Conservation (phyloP, 2,888 invertebrate species). For the Coronaproctus castanopsis region DNA sequence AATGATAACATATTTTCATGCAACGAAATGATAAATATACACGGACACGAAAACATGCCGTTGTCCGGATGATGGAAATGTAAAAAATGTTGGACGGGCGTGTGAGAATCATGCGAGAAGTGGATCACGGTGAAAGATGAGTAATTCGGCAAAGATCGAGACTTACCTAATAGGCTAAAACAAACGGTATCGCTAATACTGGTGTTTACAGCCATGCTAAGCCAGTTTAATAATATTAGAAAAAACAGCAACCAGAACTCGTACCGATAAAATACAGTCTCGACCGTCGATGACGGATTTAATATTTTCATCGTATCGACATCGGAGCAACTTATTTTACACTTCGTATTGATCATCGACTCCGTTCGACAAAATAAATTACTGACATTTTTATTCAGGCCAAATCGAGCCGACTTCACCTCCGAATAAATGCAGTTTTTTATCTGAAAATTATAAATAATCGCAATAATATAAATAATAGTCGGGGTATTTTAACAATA, state of each 20-base stretch:
- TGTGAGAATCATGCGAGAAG: too few species aligned
- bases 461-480: too few species aligned
- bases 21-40: too few species aligned
- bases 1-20: too few species aligned
- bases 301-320: background rate
- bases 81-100: too few species aligned
- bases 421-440: background rate
- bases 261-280: too few species aligned
- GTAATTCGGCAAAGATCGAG: too few species aligned
- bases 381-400: background rate
- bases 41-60: too few species aligned
- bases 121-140: too few species aligned
- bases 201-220: background rate
- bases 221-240: conserved; percentile 1
- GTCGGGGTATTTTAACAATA: too few species aligned
- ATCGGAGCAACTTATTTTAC: background rate
- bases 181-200: conserved; percentile 13
- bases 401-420: background rate
- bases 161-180: conserved; percentile 13
- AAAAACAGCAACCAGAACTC: conserved; percentile 9
- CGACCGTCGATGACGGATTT: background rate
- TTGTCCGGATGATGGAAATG: too few species aligned
- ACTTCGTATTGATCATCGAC: background rate
- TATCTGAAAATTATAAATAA: too few species aligned
- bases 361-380: background rate